phyloP scores from a whole-genome alignment of 2,797 vertebrate species.

The Toxotes lorentzi region DNA sequence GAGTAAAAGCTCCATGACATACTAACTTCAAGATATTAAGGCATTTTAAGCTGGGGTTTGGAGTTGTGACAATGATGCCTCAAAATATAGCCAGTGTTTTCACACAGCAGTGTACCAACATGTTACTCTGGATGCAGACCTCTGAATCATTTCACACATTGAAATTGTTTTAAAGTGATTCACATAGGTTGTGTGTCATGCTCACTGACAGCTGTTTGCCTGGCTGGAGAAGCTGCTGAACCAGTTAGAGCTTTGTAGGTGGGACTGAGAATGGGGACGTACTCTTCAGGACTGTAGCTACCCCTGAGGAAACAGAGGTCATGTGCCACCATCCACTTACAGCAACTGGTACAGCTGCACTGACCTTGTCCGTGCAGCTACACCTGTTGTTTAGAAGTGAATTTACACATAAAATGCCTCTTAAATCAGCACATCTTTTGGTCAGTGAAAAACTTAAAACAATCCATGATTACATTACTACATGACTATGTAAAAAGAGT shows the following conservation, averaged over 20 bases:
- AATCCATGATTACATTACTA: background rate
- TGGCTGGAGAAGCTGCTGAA: background rate
- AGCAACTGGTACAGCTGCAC: too few relatives aligned
- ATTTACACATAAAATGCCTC: too few relatives aligned
- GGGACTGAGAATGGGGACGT: background rate
- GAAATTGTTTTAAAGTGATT: background rate
- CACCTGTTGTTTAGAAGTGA: too few relatives aligned
- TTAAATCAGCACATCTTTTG: background rate
- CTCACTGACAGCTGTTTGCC: background rate
- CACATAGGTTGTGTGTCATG: background rate
- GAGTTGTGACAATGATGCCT: slow-evolving; percentile 21
- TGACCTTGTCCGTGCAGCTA: too few relatives aligned
- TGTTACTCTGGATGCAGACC: background rate
- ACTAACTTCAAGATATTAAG: background rate
- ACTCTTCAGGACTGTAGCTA: too few relatives aligned
- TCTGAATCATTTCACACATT: background rate
- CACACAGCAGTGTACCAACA: background rate
- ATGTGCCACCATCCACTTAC: too few relatives aligned
- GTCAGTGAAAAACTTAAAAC: background rate
- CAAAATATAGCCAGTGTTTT: slow-evolving; percentile 6
- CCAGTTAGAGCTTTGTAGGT: background rate
- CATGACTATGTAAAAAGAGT: background rate
- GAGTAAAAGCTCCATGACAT: slow-evolving; percentile 26
- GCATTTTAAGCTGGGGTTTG: slow-evolving; percentile 5
- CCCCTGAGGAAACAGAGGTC: too few relatives aligned